Evolutionary conservation across 2,113 vertebrate genomes (phyloP).

Genomic region (Rhinichthys klamathensis): DNA sequence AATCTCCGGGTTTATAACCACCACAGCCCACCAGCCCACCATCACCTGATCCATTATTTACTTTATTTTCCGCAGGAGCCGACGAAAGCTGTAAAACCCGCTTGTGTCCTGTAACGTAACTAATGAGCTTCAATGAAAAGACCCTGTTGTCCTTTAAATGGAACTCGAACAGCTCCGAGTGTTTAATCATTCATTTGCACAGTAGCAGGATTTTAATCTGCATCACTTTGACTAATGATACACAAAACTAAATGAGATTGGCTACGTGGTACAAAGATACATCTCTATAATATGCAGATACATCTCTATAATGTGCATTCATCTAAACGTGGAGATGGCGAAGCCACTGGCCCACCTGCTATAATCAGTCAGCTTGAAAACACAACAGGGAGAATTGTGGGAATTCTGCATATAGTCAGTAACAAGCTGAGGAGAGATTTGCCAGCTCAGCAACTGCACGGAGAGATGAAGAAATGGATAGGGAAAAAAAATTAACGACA

Average conservation of each 20-base stretch:
- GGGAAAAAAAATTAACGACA: neutral
- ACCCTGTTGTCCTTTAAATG: slow-evolving; percentile 53
- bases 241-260: slow-evolving; percentile 46
- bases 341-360: slow-evolving; percentile 15
- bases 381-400: neutral
- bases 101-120: slow-evolving; percentile 35
- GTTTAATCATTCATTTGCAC: slow-evolving; percentile 52
- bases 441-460: slow-evolving; percentile 6
- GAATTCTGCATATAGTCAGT: slow-evolving; percentile 14
- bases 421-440: slow-evolving; percentile 9
- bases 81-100: neutral
- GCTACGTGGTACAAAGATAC: slow-evolving; percentile 24
- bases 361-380: slow-evolving; percentile 37
- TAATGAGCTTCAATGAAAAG: slow-evolving; percentile 57
- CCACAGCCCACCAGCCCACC: neutral
- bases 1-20: too few species aligned
- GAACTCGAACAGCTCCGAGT: slow-evolving; percentile 22
- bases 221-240: slow-evolving; percentile 46
- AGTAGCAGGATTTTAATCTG: slow-evolving; percentile 51
- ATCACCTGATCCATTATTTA: slow-evolving; percentile 50
- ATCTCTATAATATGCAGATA: slow-evolving; percentile 38
- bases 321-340: neutral
- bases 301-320: slow-evolving; percentile 36
- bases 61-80: slow-evolving; percentile 16
- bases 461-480: neutral